These are phyloP conservation scores for Nymphalis io DNA, from an alignment of 1,140 invertebrate species.

Conservation along the genomic window DNA sequence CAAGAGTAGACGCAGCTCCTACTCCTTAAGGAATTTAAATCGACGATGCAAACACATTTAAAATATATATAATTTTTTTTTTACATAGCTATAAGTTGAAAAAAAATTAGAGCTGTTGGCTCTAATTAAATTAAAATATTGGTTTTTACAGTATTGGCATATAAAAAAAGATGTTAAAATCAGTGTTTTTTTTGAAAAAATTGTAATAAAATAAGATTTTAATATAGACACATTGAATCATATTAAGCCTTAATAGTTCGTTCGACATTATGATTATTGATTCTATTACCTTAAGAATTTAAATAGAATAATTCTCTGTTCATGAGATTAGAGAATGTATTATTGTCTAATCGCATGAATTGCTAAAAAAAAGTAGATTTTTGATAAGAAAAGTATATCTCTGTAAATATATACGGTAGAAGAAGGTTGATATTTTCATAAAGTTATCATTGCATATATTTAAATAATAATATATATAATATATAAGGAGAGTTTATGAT, in stretches of 20 bases:
- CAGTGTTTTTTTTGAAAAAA: background rate
- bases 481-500: too few species aligned
- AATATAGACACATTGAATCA: too few species aligned
- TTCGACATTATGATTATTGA: too few species aligned
- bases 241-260: too few species aligned
- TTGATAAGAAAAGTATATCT: slow-evolving; percentile 1
- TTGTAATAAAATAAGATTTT: background rate
- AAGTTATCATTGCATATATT: background rate
- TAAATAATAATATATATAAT: background rate
- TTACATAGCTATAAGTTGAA: background rate
- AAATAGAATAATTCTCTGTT: too few species aligned
- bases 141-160: background rate
- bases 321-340: too few species aligned
- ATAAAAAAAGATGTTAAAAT: background rate
- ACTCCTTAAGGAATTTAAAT: background rate
- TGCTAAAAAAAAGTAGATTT: background rate
- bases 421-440: background rate
- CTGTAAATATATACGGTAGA: background rate
- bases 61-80: slow-evolving; percentile 2
- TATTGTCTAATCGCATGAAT: too few species aligned
- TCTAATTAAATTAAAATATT: background rate
- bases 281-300: too few species aligned
- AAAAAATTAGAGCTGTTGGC: background rate
- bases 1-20: background rate
- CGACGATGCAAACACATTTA: background rate